Base-by-base conservation (phyloP, 2,888 invertebrate genomes). In the Miltochrista miniata region DNA sequence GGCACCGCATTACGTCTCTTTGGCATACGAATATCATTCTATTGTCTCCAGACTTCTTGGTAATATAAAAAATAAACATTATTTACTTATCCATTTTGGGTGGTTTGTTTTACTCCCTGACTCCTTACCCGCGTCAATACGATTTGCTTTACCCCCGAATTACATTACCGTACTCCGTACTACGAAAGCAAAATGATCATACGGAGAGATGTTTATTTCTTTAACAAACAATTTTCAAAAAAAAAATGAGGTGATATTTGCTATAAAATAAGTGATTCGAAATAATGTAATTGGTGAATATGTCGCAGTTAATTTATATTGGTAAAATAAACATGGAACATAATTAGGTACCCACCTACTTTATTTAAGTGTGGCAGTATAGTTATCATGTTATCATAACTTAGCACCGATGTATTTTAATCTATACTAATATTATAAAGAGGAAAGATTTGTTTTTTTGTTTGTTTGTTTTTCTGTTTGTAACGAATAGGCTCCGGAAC, bases 1-100 rank as follows among this genome's bases (percentile, higher is more conserved):
- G 48, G 53, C 50, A 55, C 57, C 52, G 64, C 56, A 63, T 59
- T 68, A 50, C 52, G 53, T 68, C 56, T 39, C 50, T 55, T 70
- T 69, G 57, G 59, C 61, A 67, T 70, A 59, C 49, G 63, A 68
- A 70, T 65, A 61, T 61, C 18, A 24, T 24, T 59, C 66, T 61
- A 53, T 66, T 63, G 56, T 66, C 59, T 66, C 50, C 35, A 49
- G 39, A 38, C 54, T 51, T 49, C 47, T 34, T 55, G 45, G 46
- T 64, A 67, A 65, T 61, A 64, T 56, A 14, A 14, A 62, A 57
- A 61, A 63, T 62, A 59, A 70, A n/a, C n/a, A n/a, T n/a, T 72
- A 69, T 75, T 72, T 73, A 69, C 72, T 69, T 69, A 72, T 68
- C 55, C 61, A 12, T 42, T 51, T 29, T 47, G 51, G 63, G 56